A percentile compares a stretch with the other conserved stretches of the same genome.
These are phyloP conservation scores for Eutrigla gurnardus DNA, from an alignment of 2,797 vertebrate genomes.

Conservation along the genomic window DNA sequence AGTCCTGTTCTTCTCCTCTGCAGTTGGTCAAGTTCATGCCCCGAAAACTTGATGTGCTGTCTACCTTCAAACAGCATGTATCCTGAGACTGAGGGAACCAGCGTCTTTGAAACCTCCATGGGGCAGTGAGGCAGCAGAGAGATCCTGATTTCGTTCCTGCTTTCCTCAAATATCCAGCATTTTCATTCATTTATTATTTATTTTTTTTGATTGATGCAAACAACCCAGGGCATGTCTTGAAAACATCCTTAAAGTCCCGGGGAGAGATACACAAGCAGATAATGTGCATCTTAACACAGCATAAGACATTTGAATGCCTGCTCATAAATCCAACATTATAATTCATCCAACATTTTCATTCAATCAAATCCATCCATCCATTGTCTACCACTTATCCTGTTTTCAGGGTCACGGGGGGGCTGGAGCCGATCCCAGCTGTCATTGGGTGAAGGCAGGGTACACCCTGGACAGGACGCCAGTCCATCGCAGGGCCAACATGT, in stretches of 20 bases:
- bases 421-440: too few relatives aligned
- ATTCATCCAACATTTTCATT: background rate
- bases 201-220: background rate
- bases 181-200: background rate
- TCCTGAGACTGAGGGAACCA: conserved; percentile 19
- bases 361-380: too few relatives aligned
- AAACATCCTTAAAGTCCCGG: background rate
- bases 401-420: too few relatives aligned
- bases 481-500: too few relatives aligned
- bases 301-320: background rate
- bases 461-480: too few relatives aligned
- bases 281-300: background rate
- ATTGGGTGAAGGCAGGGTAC: too few relatives aligned
- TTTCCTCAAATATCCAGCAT: background rate
- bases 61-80: conserved; percentile 35
- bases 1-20: conserved; percentile 9
- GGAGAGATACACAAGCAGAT: background rate
- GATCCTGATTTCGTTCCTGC: conserved; percentile 4
- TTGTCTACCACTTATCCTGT: too few relatives aligned
- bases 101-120: conserved; percentile 37
- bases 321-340: fast-evolving
- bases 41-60: conserved; percentile 38
- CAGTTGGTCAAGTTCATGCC: conserved; percentile 37
- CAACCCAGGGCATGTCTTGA: background rate
- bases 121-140: conserved; percentile 10